Conservation (phyloP, 1,140 invertebrate species). For the Hyles vespertilio region DNA sequence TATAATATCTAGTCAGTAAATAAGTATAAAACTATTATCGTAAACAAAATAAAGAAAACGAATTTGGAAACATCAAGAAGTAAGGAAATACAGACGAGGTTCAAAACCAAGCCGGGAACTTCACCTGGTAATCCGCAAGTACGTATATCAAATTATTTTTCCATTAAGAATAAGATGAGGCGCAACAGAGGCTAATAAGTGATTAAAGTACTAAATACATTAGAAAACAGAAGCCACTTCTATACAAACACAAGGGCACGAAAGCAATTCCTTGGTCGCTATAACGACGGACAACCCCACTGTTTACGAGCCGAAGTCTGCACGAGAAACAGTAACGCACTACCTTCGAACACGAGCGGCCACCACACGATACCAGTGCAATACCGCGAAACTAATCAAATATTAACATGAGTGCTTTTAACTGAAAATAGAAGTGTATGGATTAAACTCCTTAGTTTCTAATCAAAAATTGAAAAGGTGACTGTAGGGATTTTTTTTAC, state of each 20-base stretch:
- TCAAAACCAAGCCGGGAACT: no score
- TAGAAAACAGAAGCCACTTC: slow-evolving; percentile 34
- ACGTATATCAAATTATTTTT: no score
- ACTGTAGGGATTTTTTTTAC: no score
- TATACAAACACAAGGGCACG: slow-evolving; percentile 36
- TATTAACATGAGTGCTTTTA: background rate
- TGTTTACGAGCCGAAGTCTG: slow-evolving; percentile 69
- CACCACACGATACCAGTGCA: slow-evolving; percentile 19
- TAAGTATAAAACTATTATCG: no score
- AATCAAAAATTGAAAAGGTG: no score
- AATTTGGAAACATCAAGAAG: no score
- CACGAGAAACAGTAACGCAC: slow-evolving; percentile 73
- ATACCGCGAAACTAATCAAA: slow-evolving; percentile 9
- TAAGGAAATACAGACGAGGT: no score
- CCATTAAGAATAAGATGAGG: no score
- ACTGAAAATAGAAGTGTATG: background rate
- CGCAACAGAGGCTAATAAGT: background rate
- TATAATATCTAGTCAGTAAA: no score
- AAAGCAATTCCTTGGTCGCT: slow-evolving; percentile 73
- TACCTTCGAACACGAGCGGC: slow-evolving; percentile 58
- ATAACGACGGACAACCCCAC: slow-evolving; percentile 72
- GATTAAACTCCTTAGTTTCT: no score
- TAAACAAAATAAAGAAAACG: no score
- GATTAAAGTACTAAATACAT: background rate
- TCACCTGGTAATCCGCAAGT: no score